These are phyloP conservation scores for Arctopsyche grandis DNA, from an alignment of 1,140 invertebrate genomes.

Conservation along the genomic window DNA sequence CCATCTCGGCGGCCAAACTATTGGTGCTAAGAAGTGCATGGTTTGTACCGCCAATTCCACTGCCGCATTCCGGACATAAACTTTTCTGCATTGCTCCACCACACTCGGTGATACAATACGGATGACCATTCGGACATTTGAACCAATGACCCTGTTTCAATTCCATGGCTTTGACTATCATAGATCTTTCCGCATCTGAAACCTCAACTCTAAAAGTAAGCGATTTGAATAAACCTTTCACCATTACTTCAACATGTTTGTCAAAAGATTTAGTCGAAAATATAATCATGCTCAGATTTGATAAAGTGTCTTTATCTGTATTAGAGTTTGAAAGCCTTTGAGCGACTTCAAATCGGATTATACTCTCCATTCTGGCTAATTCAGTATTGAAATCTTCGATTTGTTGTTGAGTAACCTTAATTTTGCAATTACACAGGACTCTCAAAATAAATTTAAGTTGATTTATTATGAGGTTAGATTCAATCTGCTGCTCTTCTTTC, in stretches of 20 bases:
- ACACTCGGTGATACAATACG: constrained; percentile 78
- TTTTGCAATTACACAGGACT: constrained; percentile 51
- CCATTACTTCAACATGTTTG: background rate
- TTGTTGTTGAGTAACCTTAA: constrained; percentile 60
- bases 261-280: constrained; percentile 22
- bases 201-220: constrained; percentile 55
- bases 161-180: constrained; percentile 72
- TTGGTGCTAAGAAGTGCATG: constrained; percentile 69
- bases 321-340: background rate
- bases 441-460: constrained; percentile 56
- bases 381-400: constrained; percentile 59
- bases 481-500: constrained; percentile 42
- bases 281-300: background rate
- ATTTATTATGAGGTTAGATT: background rate
- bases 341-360: background rate
- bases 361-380: constrained; percentile 55
- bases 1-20: constrained; percentile 69
- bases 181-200: constrained; percentile 63
- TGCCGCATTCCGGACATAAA: constrained; percentile 72
- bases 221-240: background rate
- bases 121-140: constrained; percentile 79
- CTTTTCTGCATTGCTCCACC: constrained; percentile 72
- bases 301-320: background rate
- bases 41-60: constrained; percentile 69
- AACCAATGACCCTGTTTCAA: constrained; percentile 76